Conservation (phyloP, 2,888 invertebrate genomes). For the Zootermopsis nevadensis region DNA sequence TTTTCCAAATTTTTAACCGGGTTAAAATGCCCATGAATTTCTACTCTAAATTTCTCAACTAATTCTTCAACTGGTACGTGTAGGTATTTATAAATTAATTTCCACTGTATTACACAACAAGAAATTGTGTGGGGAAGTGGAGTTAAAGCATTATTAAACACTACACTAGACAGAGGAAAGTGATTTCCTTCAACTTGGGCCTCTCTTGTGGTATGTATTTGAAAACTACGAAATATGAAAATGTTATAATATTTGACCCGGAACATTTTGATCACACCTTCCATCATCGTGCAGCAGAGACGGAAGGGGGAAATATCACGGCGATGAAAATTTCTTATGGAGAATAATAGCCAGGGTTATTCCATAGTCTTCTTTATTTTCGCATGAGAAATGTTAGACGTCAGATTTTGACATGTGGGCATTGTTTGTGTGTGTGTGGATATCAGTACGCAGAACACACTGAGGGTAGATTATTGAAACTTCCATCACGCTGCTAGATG, state of each 20-base stretch:
- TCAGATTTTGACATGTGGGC: not conserved
- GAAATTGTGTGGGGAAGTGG: too few species aligned
- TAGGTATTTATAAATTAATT: too few species aligned
- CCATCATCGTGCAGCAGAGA: not conserved
- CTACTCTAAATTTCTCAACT: too few species aligned
- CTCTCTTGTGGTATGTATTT: too few species aligned
- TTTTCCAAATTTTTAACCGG: too few species aligned
- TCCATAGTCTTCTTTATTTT: not conserved
- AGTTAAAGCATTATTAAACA: too few species aligned
- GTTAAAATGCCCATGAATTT: too few species aligned
- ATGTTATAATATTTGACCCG: not conserved
- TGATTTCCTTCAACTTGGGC: too few species aligned
- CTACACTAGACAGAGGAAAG: too few species aligned
- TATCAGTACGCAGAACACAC: not conserved
- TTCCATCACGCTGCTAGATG: not conserved
- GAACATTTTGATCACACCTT: not conserved
- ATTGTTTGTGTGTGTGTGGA: not conserved
- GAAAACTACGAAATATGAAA: too few species aligned
- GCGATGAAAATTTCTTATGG: conserved; percentile 1
- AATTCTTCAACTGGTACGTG: too few species aligned
- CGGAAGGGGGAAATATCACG: not conserved
- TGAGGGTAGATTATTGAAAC: not conserved
- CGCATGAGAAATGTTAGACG: not conserved
- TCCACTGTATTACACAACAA: too few species aligned
- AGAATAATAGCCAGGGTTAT: not conserved